Evolutionary conservation across 2,797 vertebrate species (phyloP).

Genomic region (Harpagifer antarcticus): DNA sequence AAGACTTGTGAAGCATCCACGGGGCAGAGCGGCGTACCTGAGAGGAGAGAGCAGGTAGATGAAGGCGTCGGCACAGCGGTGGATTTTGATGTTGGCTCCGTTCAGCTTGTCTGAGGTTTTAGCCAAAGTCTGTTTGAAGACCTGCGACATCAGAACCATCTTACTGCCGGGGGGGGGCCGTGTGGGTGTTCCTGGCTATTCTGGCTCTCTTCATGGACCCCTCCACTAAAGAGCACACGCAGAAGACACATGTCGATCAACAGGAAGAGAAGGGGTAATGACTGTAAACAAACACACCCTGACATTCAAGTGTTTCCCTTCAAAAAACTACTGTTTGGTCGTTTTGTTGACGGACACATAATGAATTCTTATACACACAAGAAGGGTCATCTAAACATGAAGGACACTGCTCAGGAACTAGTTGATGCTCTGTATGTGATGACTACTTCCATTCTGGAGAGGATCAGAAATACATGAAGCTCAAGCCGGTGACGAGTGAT

Average conservation of each 20-base stretch:
- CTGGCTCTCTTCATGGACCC: conserved; percentile 92
- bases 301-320: not conserved
- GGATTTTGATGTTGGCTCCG: conserved; percentile 91
- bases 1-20: no score
- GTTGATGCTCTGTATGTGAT: no score
- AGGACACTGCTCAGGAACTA: no score
- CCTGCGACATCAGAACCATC: conserved; percentile 94
- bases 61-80: conserved; percentile 94
- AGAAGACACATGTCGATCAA: conserved; percentile 31
- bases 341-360: no score
- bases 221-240: conserved; percentile 86
- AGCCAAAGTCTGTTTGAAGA: conserved; percentile 94
- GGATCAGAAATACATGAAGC: no score
- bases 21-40: conserved; percentile 82
- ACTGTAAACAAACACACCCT: not conserved
- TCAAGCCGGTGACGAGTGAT: no score
- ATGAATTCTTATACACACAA: no score
- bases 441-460: no score
- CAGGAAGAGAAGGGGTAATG: not conserved
- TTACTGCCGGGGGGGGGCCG: conserved; percentile 87
- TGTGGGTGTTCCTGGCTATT: conserved; percentile 89
- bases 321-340: not conserved
- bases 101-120: conserved; percentile 94
- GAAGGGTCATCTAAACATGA: no score
- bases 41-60: conserved; percentile 96